phyloP scores from a whole-genome alignment of 1,140 invertebrate species.

The Zaprionus ghesquierei region DNA sequence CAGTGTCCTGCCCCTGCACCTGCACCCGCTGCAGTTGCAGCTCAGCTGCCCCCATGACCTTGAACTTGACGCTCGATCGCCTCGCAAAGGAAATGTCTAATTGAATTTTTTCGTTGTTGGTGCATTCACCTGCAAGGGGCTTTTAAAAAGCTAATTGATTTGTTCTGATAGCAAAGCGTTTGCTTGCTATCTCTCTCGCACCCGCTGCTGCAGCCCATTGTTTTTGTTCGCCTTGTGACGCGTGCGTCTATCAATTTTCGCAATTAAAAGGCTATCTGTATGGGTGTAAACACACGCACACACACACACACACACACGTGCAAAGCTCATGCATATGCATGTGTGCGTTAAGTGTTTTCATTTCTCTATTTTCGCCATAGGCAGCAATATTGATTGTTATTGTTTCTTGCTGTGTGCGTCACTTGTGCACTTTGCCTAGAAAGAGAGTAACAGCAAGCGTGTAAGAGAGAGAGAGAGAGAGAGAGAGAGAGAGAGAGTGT shows the following conservation, averaged over 20 bases:
- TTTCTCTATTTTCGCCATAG: constrained; percentile 54
- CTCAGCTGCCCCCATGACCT: constrained; percentile 31
- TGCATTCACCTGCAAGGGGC: constrained; percentile 48
- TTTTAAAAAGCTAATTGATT: constrained; percentile 62
- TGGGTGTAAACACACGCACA: not conserved
- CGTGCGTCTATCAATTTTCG: constrained; percentile 40
- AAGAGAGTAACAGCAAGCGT: not conserved
- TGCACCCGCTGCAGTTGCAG: not conserved
- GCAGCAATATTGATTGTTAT: constrained; percentile 61
- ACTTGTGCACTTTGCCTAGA: constrained; percentile 8
- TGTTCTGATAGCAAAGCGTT: constrained; percentile 59
- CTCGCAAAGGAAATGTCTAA: constrained; percentile 28
- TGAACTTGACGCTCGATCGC: constrained; percentile 47
- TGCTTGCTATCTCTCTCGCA: constrained; percentile 29
- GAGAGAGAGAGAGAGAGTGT: not conserved
- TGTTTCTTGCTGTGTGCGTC: constrained; percentile 35
- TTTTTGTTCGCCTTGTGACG: constrained; percentile 46
- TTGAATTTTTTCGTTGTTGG: constrained; percentile 22
- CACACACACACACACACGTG: not conserved
- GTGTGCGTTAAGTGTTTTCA: constrained; percentile 35
- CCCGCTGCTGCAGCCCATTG: constrained; percentile 36
- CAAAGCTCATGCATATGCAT: not conserved
- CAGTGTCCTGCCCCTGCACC: not conserved
- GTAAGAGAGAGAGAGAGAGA: not conserved
- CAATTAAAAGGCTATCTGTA: not conserved